Evolutionary conservation across 2,797 vertebrate species (phyloP).

Genomic region (Coracias cyanogaster): DNA sequence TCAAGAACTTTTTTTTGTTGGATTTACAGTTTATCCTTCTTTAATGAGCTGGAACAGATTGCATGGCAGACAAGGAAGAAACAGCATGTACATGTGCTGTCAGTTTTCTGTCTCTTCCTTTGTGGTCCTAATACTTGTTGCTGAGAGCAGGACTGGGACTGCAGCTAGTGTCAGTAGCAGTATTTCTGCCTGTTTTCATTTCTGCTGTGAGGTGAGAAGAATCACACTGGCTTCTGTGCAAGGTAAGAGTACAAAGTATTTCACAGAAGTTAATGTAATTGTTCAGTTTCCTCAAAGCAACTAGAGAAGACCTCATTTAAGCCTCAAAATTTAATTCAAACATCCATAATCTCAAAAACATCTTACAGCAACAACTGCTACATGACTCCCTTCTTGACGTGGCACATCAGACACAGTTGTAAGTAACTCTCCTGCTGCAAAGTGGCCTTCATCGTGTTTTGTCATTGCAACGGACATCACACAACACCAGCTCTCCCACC

Average conservation of each 20-base stretch:
- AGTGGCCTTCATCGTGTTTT: not conserved
- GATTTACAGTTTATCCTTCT: conserved; percentile 31
- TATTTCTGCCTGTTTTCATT: not conserved
- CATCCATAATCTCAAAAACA: not conserved
- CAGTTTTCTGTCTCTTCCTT: not conserved
- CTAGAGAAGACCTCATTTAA: not conserved
- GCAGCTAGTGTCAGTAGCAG: not conserved
- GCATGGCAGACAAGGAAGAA: not conserved
- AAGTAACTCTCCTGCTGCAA: not conserved
- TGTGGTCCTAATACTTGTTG: not conserved
- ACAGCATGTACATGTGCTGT: not conserved
- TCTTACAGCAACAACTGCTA: not conserved
- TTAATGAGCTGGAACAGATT: conserved; percentile 22
- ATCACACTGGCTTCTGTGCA: not conserved
- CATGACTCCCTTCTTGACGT: accelerated
- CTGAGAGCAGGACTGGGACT: not conserved
- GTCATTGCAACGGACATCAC: not conserved
- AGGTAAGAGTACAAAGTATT: not conserved
- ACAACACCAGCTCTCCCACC: not conserved
- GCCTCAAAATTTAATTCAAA: not conserved
- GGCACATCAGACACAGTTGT: not conserved
- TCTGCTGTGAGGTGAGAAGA: not conserved
- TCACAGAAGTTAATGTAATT: not conserved
- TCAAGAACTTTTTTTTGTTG: not conserved
- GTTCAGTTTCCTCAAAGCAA: not conserved